Conservation (phyloP, 1,140 invertebrate genomes). For the Drosophila nigromelanica region DNA sequence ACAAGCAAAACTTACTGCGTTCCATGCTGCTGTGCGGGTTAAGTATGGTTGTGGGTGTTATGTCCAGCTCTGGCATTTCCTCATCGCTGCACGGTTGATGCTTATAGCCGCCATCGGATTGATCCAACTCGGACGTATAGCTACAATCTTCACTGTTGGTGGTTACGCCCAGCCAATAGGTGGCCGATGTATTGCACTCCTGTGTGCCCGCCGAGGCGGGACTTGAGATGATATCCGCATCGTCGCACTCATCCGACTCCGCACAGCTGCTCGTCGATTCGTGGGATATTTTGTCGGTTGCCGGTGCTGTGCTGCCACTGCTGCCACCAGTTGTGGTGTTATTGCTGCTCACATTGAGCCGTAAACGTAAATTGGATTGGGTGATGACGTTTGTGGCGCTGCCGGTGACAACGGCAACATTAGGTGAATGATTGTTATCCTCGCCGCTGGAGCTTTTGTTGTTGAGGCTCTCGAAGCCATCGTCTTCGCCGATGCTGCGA, state of each 20-base stretch:
- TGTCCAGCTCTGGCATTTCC: constrained; percentile 88
- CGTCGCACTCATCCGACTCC: constrained; percentile 85
- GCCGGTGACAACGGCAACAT: constrained; percentile 1
- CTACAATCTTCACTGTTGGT: constrained; percentile 94
- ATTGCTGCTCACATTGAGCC: constrained; percentile 53
- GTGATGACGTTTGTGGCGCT: constrained; percentile 7
- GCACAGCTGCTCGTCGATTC: constrained; percentile 77
- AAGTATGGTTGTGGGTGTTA: constrained; percentile 89
- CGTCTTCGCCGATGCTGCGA: constrained; percentile 87
- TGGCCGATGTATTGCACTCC: constrained; percentile 87
- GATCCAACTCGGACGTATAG: constrained; percentile 90
- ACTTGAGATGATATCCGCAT: constrained; percentile 85
- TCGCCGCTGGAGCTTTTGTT: constrained; percentile 91
- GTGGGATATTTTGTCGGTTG: constrained; percentile 33
- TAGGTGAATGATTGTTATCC: constrained; percentile 83
- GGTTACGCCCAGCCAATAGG: constrained; percentile 93
- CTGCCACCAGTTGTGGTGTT: constrained; percentile 4
- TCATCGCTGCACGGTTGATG: constrained; percentile 73
- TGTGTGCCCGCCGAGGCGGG: constrained; percentile 71
- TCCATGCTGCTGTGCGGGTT: constrained; percentile 89
- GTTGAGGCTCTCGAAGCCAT: constrained; percentile 94
- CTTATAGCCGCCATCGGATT: constrained; percentile 85
- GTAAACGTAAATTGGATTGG: constrained; percentile 62
- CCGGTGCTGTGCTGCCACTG: constrained; percentile 15
- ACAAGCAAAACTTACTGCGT: constrained; percentile 86